Percentiles rank a stretch among this genome's conserved stretches.
These are phyloP conservation scores for Caranx ignobilis DNA, from an alignment of 2,113 vertebrate species.

Conservation along the genomic window DNA sequence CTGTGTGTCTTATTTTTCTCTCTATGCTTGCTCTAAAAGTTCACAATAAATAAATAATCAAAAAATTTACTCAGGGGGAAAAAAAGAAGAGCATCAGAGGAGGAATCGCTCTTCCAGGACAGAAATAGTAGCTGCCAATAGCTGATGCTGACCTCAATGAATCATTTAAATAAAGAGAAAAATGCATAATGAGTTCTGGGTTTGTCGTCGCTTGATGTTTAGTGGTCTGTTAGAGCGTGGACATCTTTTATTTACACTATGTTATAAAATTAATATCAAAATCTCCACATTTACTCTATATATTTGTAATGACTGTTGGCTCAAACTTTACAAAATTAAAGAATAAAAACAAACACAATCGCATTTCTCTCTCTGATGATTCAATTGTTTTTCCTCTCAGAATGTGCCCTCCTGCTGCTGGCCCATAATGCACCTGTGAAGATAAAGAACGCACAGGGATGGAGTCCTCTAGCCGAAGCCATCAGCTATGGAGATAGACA, in stretches of 20 bases:
- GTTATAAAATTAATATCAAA: not conserved
- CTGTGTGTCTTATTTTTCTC: not conserved
- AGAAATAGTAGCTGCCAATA: not conserved
- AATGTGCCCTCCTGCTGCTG: constrained; percentile 97
- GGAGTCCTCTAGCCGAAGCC: constrained; percentile 99
- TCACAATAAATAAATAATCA: not conserved
- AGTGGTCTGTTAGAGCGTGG: not conserved
- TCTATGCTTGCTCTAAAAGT: not conserved
- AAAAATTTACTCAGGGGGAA: not conserved
- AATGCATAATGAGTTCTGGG: not conserved
- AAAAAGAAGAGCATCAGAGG: not conserved
- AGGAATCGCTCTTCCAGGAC: not conserved
- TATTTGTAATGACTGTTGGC: not conserved
- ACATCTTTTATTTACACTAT: not conserved
- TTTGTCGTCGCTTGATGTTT: not conserved
- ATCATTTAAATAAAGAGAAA: not conserved
- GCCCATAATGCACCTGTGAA: constrained; percentile 99
- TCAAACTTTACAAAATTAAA: not conserved
- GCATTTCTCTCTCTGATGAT: not conserved
- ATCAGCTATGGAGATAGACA: constrained; percentile 99
- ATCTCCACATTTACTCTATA: not conserved
- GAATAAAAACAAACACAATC: not conserved
- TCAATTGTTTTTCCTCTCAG: constrained; percentile 78
- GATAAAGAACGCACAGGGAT: constrained; percentile 99
- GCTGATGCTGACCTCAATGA: not conserved